These are phyloP conservation scores for Eremobia ochroleuca DNA, from an alignment of 2,888 invertebrate species.

Conservation along the genomic window DNA sequence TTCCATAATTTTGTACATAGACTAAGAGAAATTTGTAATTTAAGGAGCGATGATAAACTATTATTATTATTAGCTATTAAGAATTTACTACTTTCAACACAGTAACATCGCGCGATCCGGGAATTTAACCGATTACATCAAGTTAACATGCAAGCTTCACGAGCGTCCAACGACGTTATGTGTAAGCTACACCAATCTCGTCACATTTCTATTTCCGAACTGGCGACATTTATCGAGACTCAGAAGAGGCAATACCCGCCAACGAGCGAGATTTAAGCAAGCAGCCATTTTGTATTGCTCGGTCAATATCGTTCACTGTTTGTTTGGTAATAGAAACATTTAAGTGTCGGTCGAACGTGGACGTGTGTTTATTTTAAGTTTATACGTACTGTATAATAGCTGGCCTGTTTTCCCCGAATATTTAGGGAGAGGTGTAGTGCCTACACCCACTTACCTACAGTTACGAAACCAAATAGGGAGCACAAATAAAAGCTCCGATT, in stretches of 20 bases:
- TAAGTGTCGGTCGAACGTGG: not conserved
- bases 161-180: not conserved
- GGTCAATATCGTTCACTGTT: not conserved
- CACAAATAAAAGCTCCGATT: not conserved
- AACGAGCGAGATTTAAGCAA: constrained; percentile 3
- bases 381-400: not conserved
- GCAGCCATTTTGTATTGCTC: constrained; percentile 40
- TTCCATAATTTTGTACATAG: too few species aligned
- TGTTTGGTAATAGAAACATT: constrained; percentile 9
- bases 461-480: not conserved
- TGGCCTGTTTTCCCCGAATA: not conserved
- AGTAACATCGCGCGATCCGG: not conserved
- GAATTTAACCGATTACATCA: not conserved
- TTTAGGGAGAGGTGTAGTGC: not conserved
- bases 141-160: not conserved
- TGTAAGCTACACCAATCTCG: constrained; percentile 24
- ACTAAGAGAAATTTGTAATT: too few species aligned
- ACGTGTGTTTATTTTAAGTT: constrained; percentile 12
- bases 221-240: constrained; percentile 36
- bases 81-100: not conserved
- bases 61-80: too few species aligned
- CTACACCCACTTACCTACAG: too few species aligned
- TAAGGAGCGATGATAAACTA: too few species aligned
- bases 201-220: constrained; percentile 45
- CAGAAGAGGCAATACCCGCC: constrained; percentile 17